Evolutionary conservation across 2,888 invertebrate species (phyloP), one percentile per base, ranked within the genome.

Genomic region (Nematopogon swammerdamellus): DNA sequence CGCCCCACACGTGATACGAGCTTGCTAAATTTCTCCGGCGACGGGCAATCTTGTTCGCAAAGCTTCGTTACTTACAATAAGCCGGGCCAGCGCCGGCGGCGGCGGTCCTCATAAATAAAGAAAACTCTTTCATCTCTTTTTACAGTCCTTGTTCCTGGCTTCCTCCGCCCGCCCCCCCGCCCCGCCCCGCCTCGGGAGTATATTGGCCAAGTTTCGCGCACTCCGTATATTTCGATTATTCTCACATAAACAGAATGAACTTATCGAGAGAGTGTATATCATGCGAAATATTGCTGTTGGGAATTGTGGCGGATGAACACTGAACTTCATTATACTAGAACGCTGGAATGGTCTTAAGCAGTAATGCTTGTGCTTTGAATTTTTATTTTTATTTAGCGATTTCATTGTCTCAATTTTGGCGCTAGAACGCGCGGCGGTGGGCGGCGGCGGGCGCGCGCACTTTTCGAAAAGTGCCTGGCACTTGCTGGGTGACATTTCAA

Each of bases 221-320:
- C 16, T 36, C 20, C 43, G 36, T 47, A 36, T 36, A 58, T 59
- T 58, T 57, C 58, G 58, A 59, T 62, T 60, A 61, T 58, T 59
- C 56, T 53, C 55, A 54, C 56, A 60, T 63, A 61, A 61, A 60
- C 56, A 54, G 50, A 49, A 42, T 47, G 51, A 57, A 58, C 56
- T 59, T 63, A 63, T 61, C 57, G 58, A 54, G 54, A 49, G 54
- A 54, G 57, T 50, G 55, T 62, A 57, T 59, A 61, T 62, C 60
- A 52, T 44, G 50, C 47, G 52, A 48, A 62, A 56, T 60, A 59
- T 61, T 59, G 58, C 56, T 52, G 50, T 48, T 50, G 53, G 51
- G 48, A 50, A 47, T 51, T 54, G 52, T 52, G 45, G 46, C 36
- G 36, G n/a, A n/a, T n/a, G n/a, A n/a, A n/a, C n/a, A n/a, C n/a